Evolutionary conservation across 2,888 invertebrate species (phyloP).

Genomic region (Apamea monoglypha): DNA sequence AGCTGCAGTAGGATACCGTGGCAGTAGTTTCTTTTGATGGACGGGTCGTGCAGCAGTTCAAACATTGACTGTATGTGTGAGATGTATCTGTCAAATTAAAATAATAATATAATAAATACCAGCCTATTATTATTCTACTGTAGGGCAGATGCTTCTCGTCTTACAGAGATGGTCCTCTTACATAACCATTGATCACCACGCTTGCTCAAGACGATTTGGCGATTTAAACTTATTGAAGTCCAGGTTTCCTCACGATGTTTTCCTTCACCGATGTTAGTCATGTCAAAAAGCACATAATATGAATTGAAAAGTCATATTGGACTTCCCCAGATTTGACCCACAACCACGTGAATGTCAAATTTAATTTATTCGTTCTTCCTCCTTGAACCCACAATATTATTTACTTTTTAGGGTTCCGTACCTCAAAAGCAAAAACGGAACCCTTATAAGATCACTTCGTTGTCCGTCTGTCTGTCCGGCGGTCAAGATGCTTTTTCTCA

Average conservation of each 20-base stretch:
- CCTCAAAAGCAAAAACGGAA: no score
- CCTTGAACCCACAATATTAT: neutral
- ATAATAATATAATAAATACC: neutral
- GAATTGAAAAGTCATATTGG: neutral
- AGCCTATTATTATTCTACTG: neutral
- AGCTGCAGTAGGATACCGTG: constrained; percentile 92
- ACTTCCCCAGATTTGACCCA: neutral
- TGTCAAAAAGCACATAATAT: neutral
- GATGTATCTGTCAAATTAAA: constrained; percentile 46
- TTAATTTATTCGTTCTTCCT: neutral
- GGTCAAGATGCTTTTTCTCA: no score
- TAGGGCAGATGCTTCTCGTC: neutral
- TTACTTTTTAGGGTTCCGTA: no score
- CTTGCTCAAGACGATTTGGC: neutral
- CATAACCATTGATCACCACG: neutral
- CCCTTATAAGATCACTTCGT: no score
- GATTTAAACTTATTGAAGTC: neutral
- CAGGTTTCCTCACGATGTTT: neutral
- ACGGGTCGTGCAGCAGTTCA: constrained; percentile 63
- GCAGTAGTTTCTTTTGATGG: constrained; percentile 89
- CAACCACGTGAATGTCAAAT: neutral
- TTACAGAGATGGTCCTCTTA: neutral
- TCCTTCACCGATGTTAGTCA: neutral
- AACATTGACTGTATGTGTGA: constrained; percentile 73
- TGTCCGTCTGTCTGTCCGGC: no score